phyloP scores from a whole-genome alignment of 2,888 invertebrate genomes.

The Coenonympha glycerion region DNA sequence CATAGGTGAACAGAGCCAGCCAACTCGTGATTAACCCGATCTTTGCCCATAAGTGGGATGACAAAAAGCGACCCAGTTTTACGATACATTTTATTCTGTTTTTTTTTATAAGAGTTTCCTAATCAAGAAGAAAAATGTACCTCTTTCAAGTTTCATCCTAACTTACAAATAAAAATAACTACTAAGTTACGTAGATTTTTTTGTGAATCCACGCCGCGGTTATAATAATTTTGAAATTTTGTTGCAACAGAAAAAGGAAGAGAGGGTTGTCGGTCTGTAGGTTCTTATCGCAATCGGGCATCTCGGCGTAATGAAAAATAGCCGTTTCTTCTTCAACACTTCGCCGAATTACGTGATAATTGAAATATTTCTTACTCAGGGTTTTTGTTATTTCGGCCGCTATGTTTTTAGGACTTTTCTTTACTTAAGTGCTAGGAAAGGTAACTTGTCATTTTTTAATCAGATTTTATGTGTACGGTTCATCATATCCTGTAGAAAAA shows the following conservation, averaged over 20 bases:
- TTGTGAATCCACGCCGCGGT: neutral
- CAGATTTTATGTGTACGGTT: neutral
- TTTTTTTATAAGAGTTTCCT: too few relatives aligned
- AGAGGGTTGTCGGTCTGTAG: slow-evolving; percentile 3
- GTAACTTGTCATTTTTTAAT: neutral
- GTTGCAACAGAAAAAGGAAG: neutral
- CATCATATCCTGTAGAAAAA: too few relatives aligned
- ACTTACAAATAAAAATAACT: too few relatives aligned
- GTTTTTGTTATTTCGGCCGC: neutral
- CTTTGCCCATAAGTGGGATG: too few relatives aligned
- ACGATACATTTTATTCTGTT: too few relatives aligned
- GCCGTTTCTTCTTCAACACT: slow-evolving; percentile 27
- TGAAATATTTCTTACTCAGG: slow-evolving; percentile 18
- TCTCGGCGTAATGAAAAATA: slow-evolving; percentile 28
- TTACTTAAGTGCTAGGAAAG: neutral
- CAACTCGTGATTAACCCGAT: too few relatives aligned
- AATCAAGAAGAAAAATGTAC: too few relatives aligned
- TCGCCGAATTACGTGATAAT: slow-evolving; percentile 25
- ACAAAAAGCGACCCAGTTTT: too few relatives aligned
- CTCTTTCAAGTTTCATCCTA: too few relatives aligned
- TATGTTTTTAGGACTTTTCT: neutral
- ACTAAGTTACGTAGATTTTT: too few relatives aligned
- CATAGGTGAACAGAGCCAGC: too few relatives aligned
- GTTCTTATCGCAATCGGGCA: slow-evolving; percentile 22
- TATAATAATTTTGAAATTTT: neutral